Evolutionary conservation across 2,888 invertebrate species (phyloP).

Genomic region (Tubulanus polymorphus): DNA sequence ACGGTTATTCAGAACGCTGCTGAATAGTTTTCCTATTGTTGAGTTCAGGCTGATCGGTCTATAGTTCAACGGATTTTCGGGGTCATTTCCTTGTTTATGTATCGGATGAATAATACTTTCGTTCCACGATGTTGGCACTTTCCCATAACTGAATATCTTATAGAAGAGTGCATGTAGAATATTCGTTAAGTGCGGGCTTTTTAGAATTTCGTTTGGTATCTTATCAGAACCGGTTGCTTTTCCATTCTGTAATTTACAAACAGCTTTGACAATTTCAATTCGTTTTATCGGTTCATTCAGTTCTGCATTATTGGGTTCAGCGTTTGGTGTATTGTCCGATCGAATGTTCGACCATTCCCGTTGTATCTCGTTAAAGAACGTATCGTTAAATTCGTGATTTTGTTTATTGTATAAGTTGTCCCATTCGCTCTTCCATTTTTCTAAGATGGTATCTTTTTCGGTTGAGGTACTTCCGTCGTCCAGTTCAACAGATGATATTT

Average conservation of each 20-base stretch:
- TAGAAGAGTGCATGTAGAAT: neutral
- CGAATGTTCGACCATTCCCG: neutral
- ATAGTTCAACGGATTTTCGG: neutral
- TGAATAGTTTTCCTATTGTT: neutral
- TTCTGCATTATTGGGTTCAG: neutral
- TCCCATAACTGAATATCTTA: neutral
- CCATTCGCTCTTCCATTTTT: neutral
- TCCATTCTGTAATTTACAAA: neutral
- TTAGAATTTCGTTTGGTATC: neutral
- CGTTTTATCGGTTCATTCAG: neutral
- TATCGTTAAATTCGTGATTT: neutral
- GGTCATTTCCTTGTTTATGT: neutral
- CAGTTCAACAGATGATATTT: neutral
- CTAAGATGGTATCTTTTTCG: neutral
- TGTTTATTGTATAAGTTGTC: neutral
- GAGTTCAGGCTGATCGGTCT: neutral
- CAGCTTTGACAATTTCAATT: neutral
- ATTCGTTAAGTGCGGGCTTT: neutral
- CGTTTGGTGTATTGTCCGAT: neutral
- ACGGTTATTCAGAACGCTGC: neutral
- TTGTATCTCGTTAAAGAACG: neutral
- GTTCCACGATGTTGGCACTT: neutral
- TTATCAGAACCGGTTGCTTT: constrained; percentile 1
- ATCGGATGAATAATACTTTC: neutral
- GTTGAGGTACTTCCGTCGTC: neutral